Evolutionary conservation across 2,113 vertebrate genomes (phyloP).

Genomic region (Zapus hudsonius): DNA sequence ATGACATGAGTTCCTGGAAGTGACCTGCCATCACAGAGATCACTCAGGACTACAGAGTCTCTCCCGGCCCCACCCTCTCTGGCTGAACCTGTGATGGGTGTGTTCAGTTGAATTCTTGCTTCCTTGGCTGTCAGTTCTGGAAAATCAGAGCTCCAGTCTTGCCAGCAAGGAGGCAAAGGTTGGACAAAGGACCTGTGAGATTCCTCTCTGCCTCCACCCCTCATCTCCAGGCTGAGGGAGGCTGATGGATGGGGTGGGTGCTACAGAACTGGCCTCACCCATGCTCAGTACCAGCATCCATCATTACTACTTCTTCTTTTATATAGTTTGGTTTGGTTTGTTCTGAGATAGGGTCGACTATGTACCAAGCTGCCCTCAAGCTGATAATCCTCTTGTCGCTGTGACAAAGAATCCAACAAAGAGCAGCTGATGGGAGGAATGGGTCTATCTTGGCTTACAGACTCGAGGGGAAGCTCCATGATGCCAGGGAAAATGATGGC

Average conservation of each 20-base stretch:
- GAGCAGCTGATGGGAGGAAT: too few species aligned
- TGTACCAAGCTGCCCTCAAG: too few species aligned
- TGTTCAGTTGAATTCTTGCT: neutral
- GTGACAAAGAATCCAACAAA: too few species aligned
- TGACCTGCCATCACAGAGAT: neutral
- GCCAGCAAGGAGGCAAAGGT: neutral
- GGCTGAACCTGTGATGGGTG: rapidly evolving
- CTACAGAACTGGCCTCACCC: neutral
- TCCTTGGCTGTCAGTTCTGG: neutral
- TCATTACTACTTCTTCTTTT: neutral
- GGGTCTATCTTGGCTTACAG: too few species aligned
- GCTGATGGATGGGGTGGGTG: too few species aligned
- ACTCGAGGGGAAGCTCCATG: too few species aligned
- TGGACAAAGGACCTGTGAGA: neutral
- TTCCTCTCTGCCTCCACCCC: neutral
- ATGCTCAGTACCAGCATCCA: neutral
- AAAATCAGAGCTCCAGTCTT: neutral
- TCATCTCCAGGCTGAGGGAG: neutral
- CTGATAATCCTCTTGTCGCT: neutral
- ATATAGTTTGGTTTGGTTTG: neutral
- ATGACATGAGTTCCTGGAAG: neutral
- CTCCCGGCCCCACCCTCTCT: rapidly evolving
- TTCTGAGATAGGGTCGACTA: too few species aligned
- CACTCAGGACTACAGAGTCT: neutral
- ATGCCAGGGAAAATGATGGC: too few species aligned